Percentiles rank a stretch among this genome's conserved stretches.
Evolutionary conservation across 1,140 invertebrate genomes (phyloP).

Genomic region (Drosophila insularis): DNA sequence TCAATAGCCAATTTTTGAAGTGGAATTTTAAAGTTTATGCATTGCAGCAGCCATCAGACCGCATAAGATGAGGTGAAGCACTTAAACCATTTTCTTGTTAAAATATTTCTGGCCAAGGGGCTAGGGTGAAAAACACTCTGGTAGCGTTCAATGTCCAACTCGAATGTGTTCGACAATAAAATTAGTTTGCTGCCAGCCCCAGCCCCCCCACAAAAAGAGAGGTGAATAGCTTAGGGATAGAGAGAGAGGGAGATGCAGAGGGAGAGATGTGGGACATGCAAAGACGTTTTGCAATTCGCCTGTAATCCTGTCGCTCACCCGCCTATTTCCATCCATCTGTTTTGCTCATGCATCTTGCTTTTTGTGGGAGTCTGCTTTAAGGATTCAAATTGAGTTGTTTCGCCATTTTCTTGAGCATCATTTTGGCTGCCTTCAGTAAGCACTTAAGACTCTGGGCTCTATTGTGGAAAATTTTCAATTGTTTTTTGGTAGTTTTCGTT

Average conservation of each 20-base stretch:
- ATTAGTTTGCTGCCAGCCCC: slow-evolving; percentile 50
- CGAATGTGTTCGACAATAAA: slow-evolving; percentile 74
- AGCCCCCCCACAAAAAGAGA: neutral
- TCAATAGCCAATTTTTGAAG: neutral
- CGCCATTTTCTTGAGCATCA: slow-evolving; percentile 37
- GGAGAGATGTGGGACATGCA: slow-evolving; percentile 58
- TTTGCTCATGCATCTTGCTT: neutral
- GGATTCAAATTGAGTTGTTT: slow-evolving; percentile 60
- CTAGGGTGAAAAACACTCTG: neutral
- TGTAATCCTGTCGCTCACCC: slow-evolving; percentile 59
- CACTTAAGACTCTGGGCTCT: slow-evolving; percentile 62
- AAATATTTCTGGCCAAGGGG: slow-evolving; percentile 48
- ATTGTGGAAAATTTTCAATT: slow-evolving; percentile 76
- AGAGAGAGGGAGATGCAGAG: neutral
- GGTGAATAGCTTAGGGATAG: neutral
- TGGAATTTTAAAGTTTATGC: slow-evolving; percentile 34
- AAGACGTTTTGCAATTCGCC: slow-evolving; percentile 76
- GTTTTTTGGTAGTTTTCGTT: slow-evolving; percentile 68
- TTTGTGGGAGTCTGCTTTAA: slow-evolving; percentile 50
- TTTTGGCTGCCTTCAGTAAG: slow-evolving; percentile 55
- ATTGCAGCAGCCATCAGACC: slow-evolving; percentile 25
- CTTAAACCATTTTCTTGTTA: slow-evolving; percentile 73
- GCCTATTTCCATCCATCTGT: slow-evolving; percentile 10
- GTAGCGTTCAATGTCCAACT: slow-evolving; percentile 18
- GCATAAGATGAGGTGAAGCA: slow-evolving; percentile 48